Evolutionary conservation across 2,797 vertebrate species (phyloP).

Genomic region (Pangasius macronema): DNA sequence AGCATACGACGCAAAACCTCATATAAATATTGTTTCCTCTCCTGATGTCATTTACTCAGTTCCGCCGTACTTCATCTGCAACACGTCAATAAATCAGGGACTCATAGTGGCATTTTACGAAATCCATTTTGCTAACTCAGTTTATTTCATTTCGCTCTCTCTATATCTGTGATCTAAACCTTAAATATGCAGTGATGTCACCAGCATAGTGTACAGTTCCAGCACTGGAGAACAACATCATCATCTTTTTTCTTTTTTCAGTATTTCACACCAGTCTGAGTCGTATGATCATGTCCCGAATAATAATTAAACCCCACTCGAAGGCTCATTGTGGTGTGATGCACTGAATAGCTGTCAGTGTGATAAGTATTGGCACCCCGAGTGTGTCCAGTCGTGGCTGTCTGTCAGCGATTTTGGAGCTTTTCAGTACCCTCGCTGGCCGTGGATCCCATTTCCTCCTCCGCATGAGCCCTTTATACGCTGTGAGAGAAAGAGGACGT

Average conservation of each 20-base stretch:
- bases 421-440: neutral
- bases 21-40: neutral
- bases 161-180: neutral
- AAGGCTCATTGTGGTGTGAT: neutral
- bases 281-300: neutral
- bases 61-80: neutral
- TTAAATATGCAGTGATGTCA: neutral
- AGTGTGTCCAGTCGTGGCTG: neutral
- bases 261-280: neutral
- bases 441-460: slow-evolving; percentile 16
- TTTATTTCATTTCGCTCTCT: neutral
- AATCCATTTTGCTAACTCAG: neutral
- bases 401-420: neutral
- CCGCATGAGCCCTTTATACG: neutral
- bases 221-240: neutral
- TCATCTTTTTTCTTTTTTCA: neutral
- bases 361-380: neutral
- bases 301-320: neutral
- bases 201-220: neutral
- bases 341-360: neutral
- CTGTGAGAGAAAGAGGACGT: neutral
- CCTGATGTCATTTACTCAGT: neutral
- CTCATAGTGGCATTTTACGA: neutral
- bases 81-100: neutral
- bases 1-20: neutral